Percentiles rank a stretch among this genome's conserved stretches.
phyloP scores from a whole-genome alignment of 2,797 vertebrate genomes.

The Smutsia temminckii region DNA sequence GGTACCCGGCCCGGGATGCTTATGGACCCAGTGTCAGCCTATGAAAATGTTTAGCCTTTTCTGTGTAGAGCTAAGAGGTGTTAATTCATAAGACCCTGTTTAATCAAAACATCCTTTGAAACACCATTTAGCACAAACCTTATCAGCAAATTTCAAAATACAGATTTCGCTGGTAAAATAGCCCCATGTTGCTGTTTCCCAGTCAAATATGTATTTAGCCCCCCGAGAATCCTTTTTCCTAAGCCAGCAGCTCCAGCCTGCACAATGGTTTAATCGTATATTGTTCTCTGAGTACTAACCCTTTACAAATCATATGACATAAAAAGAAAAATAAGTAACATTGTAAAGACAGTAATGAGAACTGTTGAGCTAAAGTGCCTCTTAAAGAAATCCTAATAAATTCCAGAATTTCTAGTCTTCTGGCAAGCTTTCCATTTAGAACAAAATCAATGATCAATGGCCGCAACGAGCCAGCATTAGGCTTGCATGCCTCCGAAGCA shows the following conservation, averaged over 20 bases:
- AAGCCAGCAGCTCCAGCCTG: conserved; percentile 81
- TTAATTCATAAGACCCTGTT: conserved; percentile 80
- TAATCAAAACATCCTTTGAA: conserved; percentile 82
- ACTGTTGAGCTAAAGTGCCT: conserved; percentile 94
- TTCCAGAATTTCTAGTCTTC: conserved; percentile 94
- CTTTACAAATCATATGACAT: conserved; percentile 90
- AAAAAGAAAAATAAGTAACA: conserved; percentile 92
- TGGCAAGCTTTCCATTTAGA: conserved; percentile 96
- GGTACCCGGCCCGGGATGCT: conserved; percentile 58
- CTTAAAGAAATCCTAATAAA: conserved; percentile 94
- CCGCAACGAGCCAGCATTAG: conserved; percentile 90
- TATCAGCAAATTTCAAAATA: conserved; percentile 74
- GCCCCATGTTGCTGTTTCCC: conserved; percentile 70
- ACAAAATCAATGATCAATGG: conserved; percentile 98
- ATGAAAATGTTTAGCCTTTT: conserved; percentile 72
- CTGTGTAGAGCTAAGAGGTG: conserved; percentile 75
- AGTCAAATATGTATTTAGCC: conserved; percentile 81
- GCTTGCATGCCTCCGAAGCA: conserved; percentile 86
- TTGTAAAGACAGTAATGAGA: conserved; percentile 92
- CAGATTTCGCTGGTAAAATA: conserved; percentile 72
- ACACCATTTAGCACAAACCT: conserved; percentile 59
- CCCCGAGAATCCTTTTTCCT: conserved; percentile 79
- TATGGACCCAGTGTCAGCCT: conserved; percentile 63
- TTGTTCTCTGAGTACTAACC: conserved; percentile 87
- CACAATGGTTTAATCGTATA: conserved; percentile 87